Conservation (phyloP, 2,113 vertebrate genomes). For the Silurus asotus region DNA sequence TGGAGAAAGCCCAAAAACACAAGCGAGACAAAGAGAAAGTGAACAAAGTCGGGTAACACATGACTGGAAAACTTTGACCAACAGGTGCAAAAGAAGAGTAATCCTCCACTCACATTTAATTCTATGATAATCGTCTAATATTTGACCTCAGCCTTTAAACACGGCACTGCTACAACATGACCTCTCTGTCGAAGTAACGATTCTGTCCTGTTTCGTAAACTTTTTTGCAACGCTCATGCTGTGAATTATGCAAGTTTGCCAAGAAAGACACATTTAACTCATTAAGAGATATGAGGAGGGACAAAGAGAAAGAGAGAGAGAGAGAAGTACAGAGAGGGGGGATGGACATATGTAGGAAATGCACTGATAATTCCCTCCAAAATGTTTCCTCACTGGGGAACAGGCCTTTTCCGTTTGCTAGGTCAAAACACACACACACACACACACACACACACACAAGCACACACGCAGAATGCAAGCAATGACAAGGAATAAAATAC, state of each 20-base stretch:
- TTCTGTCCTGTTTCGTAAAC: not conserved
- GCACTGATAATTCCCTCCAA: conserved; percentile 38
- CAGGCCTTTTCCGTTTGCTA: conserved; percentile 30
- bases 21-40: conserved; percentile 10
- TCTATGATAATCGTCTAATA: not conserved
- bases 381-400: conserved; percentile 46
- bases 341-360: conserved; percentile 34
- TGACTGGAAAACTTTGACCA: not conserved
- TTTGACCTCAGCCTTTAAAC: not conserved
- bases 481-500: not conserved
- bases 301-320: not conserved
- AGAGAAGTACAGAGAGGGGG: conserved; percentile 1
- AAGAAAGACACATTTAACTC: not conserved
- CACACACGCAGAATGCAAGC: not conserved
- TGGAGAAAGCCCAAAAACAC: not conserved
- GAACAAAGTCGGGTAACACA: not conserved
- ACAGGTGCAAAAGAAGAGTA: not conserved
- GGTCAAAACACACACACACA: conserved; percentile 1
- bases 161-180: not conserved
- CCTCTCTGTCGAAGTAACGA: not conserved
- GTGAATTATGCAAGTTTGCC: not conserved
- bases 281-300: not conserved
- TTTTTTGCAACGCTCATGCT: not conserved
- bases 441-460: conserved; percentile 22
- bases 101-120: not conserved